Evolutionary conservation across 2,888 invertebrate species (phyloP).

Genomic region (Callosobruchus maculatus): DNA sequence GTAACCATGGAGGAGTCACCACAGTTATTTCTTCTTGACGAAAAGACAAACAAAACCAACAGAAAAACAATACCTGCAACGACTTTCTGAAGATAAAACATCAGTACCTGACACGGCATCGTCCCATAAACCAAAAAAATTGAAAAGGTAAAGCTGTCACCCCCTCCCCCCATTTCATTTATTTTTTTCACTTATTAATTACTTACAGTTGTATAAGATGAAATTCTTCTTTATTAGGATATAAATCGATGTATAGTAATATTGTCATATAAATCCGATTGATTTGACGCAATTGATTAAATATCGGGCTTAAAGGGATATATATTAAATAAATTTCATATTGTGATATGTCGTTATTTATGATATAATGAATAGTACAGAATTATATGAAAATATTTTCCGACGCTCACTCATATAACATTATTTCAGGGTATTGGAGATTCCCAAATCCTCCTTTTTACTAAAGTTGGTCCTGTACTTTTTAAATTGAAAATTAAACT

Average conservation of each 20-base stretch:
- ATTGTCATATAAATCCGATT: not conserved
- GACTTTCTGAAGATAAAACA: not conserved
- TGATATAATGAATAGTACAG: no score
- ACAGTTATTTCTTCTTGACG: conserved; percentile 1
- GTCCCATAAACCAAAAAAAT: conserved; percentile 26
- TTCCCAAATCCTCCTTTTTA: no score
- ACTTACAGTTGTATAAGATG: not conserved
- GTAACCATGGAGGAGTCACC: conserved; percentile 3
- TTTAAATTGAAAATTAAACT: no score
- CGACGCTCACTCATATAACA: no score
- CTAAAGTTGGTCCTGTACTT: no score
- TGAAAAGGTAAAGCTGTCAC: not conserved
- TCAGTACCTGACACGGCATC: conserved; percentile 27
- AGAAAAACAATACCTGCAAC: conserved; percentile 8
- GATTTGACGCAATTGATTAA: no score
- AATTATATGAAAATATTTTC: no score
- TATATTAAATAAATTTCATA: no score
- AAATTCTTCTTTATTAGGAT: not conserved
- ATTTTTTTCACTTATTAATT: not conserved
- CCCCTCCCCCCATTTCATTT: not conserved
- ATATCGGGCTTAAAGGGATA: not conserved
- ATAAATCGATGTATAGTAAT: not conserved
- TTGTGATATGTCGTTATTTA: no score
- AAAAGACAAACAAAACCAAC: conserved; percentile 5
- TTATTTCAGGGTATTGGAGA: no score